These are phyloP conservation scores for Labeo calbasu DNA, from an alignment of 2,797 vertebrate genomes.

Conservation along the genomic window DNA sequence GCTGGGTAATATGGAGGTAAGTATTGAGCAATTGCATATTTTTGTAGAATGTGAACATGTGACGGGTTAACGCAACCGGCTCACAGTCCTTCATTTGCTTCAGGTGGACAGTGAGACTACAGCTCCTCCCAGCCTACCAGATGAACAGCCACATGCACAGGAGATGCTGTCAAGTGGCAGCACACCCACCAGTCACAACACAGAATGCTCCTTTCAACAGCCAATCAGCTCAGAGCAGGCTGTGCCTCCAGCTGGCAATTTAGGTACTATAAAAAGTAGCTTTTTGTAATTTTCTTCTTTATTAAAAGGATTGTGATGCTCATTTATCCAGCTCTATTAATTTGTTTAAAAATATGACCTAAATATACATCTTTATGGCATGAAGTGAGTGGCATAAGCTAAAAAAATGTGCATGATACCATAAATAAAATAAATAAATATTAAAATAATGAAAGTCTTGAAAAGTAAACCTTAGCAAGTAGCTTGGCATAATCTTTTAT, in stretches of 20 bases:
- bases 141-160: constrained; percentile 8
- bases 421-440: too few species aligned
- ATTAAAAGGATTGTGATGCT: not conserved
- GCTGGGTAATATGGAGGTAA: constrained; percentile 51
- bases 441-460: too few species aligned
- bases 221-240: constrained; percentile 45
- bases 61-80: not conserved
- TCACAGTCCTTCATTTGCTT: not conserved
- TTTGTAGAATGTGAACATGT: not conserved
- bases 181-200: constrained; percentile 26
- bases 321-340: too few species aligned
- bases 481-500: too few species aligned
- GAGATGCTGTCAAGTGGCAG: constrained; percentile 26
- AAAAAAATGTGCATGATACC: too few species aligned
- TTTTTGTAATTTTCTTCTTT: not conserved
- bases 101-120: constrained; percentile 45
- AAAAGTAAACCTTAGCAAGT: too few species aligned
- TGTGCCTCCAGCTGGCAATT: constrained; percentile 45
- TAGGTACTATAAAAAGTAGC: constrained; percentile 47
- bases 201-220: constrained; percentile 31
- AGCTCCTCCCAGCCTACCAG: constrained; percentile 15
- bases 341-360: too few species aligned
- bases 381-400: too few species aligned
- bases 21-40: not conserved
- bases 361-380: too few species aligned